A percentile compares a stretch with the other conserved stretches of the same genome.
Evolutionary conservation across 2,113 vertebrate genomes (phyloP).

Genomic region (Gadus chalcogrammus): DNA sequence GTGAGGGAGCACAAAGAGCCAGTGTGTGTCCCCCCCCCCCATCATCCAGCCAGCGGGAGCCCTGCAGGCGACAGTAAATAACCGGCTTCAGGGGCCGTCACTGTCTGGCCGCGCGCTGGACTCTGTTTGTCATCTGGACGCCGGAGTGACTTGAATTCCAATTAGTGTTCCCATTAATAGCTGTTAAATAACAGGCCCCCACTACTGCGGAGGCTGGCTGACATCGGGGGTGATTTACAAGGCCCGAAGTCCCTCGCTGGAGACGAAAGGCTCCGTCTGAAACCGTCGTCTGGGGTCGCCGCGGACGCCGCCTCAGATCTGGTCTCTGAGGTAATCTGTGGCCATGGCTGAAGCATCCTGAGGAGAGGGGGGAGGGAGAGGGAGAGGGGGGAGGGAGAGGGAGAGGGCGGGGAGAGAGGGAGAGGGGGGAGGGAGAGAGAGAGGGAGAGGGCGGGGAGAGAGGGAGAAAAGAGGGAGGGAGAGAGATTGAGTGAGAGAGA

Average conservation of each 20-base stretch:
- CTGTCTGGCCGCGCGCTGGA: background rate
- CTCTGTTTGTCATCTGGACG: conserved; percentile 33
- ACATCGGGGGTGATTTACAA: conserved; percentile 48
- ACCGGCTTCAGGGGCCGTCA: background rate
- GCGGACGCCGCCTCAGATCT: conserved; percentile 69
- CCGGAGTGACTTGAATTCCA: conserved; percentile 59
- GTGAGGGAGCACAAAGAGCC: background rate
- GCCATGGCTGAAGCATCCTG: conserved; percentile 59
- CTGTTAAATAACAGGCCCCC: conserved; percentile 47
- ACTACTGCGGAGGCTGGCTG: conserved; percentile 33
- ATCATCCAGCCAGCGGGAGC: background rate
- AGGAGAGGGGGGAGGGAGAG: conserved; percentile 6
- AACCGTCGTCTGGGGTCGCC: conserved; percentile 56
- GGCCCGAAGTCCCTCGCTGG: conserved; percentile 25
- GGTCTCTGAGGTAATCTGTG: conserved; percentile 69
- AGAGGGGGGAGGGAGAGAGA: background rate
- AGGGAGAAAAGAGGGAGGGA: conserved; percentile 2
- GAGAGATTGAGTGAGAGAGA: background rate
- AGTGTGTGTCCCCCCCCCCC: background rate
- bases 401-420: background rate
- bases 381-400: background rate
- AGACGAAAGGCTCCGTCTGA: conserved; percentile 37
- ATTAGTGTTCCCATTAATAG: conserved; percentile 42
- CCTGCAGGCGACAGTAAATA: background rate
- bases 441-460: background rate